Percentiles rank a stretch among this genome's conserved stretches.
Evolutionary conservation across 2,888 invertebrate species (phyloP).

Genomic region (Noctua janthe): DNA sequence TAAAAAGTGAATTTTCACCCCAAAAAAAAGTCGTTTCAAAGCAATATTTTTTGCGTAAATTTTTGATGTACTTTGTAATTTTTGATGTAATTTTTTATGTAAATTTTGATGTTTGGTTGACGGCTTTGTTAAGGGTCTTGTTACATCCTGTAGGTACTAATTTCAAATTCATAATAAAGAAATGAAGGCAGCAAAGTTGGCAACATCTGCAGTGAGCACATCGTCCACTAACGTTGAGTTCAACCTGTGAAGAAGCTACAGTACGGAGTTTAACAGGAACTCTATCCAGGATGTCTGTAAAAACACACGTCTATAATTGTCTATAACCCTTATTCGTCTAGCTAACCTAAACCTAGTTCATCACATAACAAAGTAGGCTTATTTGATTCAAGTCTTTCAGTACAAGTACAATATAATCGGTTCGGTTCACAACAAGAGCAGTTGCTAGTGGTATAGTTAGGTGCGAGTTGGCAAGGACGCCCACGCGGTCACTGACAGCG

Average conservation of each 20-base stretch:
- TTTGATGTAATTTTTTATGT: no score
- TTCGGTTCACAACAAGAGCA: constrained; percentile 12
- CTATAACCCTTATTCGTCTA: not conserved
- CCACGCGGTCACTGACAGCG: constrained; percentile 81
- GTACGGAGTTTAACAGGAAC: not conserved
- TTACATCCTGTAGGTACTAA: no score
- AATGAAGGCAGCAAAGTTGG: not conserved
- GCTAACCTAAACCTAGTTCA: not conserved
- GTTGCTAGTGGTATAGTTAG: constrained; percentile 46
- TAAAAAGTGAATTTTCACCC: no score
- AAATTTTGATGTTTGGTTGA: no score
- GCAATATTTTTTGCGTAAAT: no score
- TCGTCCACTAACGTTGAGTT: not conserved
- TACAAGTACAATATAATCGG: constrained; percentile 4
- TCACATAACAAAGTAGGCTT: not conserved
- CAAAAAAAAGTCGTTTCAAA: no score
- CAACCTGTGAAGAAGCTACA: not conserved
- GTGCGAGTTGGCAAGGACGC: constrained; percentile 74
- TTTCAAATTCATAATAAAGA: not conserved
- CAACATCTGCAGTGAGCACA: not conserved
- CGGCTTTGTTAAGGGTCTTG: no score
- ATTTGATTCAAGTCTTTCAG: constrained; percentile 1
- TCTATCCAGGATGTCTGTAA: not conserved
- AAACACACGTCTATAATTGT: not conserved
- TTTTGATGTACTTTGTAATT: no score